Evolutionary conservation across 2,113 vertebrate species (phyloP).

Genomic region (Hippolais icterina): DNA sequence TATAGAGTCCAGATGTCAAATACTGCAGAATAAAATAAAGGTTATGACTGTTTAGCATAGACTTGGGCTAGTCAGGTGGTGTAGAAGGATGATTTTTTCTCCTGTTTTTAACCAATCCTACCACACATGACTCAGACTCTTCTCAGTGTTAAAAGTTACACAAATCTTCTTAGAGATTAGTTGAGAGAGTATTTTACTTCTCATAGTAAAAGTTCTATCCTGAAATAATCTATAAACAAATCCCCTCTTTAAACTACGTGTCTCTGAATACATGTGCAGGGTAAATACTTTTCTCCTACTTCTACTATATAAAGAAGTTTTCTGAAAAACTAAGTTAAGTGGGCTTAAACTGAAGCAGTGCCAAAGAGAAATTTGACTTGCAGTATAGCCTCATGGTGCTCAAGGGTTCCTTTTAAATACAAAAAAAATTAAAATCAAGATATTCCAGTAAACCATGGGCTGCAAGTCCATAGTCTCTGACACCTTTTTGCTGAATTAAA

Average conservation of each 20-base stretch:
- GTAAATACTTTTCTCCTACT: background rate
- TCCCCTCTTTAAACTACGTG: background rate
- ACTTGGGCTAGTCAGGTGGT: background rate
- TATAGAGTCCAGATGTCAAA: background rate
- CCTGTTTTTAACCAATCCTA: background rate
- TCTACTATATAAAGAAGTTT: background rate
- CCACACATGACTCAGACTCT: background rate
- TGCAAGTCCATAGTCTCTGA: background rate
- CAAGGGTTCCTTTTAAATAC: background rate
- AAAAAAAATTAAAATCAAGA: background rate
- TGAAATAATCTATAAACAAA: background rate
- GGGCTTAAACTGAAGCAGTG: background rate
- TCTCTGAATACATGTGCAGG: background rate
- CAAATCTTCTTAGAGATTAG: background rate
- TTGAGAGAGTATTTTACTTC: background rate
- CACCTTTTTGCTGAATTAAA: background rate
- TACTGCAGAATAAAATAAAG: background rate
- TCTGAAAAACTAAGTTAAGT: background rate
- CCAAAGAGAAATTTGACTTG: background rate
- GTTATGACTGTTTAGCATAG: background rate
- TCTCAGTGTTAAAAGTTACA: rapidly evolving
- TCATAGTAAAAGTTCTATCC: background rate
- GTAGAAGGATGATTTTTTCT: background rate
- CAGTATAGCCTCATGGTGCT: too few relatives aligned
- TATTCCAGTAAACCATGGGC: background rate